These are phyloP conservation scores for Anastatus disparis DNA, from an alignment of 1,140 invertebrate genomes.

Conservation along the genomic window DNA sequence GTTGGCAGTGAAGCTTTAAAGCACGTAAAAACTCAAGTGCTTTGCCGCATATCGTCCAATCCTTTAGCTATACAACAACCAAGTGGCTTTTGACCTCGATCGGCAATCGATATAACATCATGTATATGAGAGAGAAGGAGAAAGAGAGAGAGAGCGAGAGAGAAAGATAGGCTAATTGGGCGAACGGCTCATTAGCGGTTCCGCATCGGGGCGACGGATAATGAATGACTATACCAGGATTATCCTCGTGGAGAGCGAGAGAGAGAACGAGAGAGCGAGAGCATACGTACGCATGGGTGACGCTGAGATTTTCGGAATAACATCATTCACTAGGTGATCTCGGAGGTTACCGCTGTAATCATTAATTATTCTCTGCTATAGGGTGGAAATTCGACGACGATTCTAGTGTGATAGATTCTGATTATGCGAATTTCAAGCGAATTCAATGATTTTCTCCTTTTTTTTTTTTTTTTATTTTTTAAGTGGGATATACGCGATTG, in stretches of 20 bases:
- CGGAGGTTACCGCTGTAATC: not conserved
- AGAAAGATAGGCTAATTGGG: slow-evolving; percentile 56
- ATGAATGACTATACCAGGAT: slow-evolving; percentile 35
- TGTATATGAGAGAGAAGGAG: too few relatives aligned
- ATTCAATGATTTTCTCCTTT: too few relatives aligned
- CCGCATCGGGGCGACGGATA: slow-evolving; percentile 21
- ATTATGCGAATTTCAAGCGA: too few relatives aligned
- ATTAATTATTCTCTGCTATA: slow-evolving; percentile 42
- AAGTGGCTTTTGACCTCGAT: slow-evolving; percentile 46
- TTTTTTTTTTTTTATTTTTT: too few relatives aligned
- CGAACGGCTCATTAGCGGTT: slow-evolving; percentile 51
- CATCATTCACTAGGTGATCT: slow-evolving; percentile 31
- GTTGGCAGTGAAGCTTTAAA: too few relatives aligned
- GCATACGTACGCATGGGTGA: not conserved
- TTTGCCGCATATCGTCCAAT: not conserved
- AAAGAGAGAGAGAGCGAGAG: too few relatives aligned
- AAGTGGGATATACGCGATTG: too few relatives aligned
- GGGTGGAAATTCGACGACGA: slow-evolving; percentile 25
- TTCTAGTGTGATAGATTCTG: too few relatives aligned
- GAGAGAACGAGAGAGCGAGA: too few relatives aligned
- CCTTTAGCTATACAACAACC: slow-evolving; percentile 41
- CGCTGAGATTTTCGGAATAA: slow-evolving; percentile 28
- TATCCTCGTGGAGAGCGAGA: slow-evolving; percentile 3
- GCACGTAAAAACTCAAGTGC: too few relatives aligned
- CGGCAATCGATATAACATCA: slow-evolving; percentile 51